Base-by-base conservation (phyloP, 2,888 invertebrate species). In the Perizoma affinitatum region DNA sequence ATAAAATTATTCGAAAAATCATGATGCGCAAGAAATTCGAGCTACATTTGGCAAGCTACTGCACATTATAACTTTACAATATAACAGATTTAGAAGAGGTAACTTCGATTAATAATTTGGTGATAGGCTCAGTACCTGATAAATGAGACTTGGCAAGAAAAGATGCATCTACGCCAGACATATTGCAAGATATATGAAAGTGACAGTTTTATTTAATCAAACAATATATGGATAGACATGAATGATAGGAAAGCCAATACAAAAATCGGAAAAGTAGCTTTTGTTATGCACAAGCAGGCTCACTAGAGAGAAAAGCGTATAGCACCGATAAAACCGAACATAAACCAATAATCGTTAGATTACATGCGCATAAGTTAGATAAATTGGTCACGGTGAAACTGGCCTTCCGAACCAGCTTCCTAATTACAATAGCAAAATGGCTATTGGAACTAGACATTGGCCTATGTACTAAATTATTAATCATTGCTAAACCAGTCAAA, bases 111-210 rank as follows among this genome's bases (percentile, higher is more conserved):
- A 45, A 50, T 59, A 50, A 49, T 60, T 51, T 33, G 44, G 49
- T 45, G 41, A 50, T 34, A 11, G 38, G 4, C 35, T 22, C 35
- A 43, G 40, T 51, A 54, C 46, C 36, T 9, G 11, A 46, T 43
- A 53, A 58, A 53, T 49, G 44, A 53, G 44, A 49, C 48, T 53
- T 53, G 49, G 48, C 58, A 59, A 45, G 22, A 50, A 48, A 47
- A 11, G 34, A 49, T 49, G 44, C 34, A 35, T 56, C 36, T 41
- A 55, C 40, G 36, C 41, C 41, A 5, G 40, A 38, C 34, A 22
- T 44, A 52, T 53, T 56, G 55, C 44, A 38, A 56, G 22, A 48
- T 40, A 48, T n/a, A 50, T 51, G 55, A 60, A 54, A 50, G 54
- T 36, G 54, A 54, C 51, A 54, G 41, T 54, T 60, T 51, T 9